Evolutionary conservation across 1,140 invertebrate species (phyloP).

Genomic region (Batillaria attramentaria): DNA sequence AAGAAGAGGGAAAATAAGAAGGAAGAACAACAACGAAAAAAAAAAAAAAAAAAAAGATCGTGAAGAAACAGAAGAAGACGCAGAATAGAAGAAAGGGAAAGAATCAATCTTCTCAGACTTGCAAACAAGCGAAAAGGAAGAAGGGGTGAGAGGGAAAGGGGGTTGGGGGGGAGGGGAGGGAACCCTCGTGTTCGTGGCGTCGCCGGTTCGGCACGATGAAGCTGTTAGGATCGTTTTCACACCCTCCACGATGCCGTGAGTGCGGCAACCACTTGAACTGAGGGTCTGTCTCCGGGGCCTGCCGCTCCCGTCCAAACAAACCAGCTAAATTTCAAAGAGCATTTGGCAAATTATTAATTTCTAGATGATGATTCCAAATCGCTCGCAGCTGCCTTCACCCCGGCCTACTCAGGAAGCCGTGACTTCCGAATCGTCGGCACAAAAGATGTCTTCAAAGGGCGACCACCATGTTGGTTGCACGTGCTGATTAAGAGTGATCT

Average conservation of each 20-base stretch:
- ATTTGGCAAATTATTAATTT: slow-evolving; percentile 30
- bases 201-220: too few species aligned
- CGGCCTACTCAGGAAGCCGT: slow-evolving; percentile 9
- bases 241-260: not conserved
- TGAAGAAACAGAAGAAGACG: too few species aligned
- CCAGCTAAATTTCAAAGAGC: slow-evolving; percentile 12
- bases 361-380: slow-evolving; percentile 22
- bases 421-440: not conserved
- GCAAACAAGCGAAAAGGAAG: too few species aligned
- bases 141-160: too few species aligned
- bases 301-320: slow-evolving; percentile 14
- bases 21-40: too few species aligned
- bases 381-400: not conserved
- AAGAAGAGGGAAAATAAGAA: too few species aligned
- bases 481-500: slow-evolving; percentile 21
- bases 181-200: too few species aligned
- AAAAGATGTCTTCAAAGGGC: slow-evolving; percentile 27
- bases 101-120: too few species aligned
- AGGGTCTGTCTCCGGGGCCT: not conserved
- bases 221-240: slow-evolving; percentile 9
- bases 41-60: too few species aligned
- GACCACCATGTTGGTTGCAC: slow-evolving; percentile 25
- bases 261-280: not conserved
- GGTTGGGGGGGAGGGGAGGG: too few species aligned
- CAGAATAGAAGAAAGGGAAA: too few species aligned